Evolutionary conservation across 2,113 vertebrate species (phyloP).

Genomic region (Catharus fuscescens): DNA sequence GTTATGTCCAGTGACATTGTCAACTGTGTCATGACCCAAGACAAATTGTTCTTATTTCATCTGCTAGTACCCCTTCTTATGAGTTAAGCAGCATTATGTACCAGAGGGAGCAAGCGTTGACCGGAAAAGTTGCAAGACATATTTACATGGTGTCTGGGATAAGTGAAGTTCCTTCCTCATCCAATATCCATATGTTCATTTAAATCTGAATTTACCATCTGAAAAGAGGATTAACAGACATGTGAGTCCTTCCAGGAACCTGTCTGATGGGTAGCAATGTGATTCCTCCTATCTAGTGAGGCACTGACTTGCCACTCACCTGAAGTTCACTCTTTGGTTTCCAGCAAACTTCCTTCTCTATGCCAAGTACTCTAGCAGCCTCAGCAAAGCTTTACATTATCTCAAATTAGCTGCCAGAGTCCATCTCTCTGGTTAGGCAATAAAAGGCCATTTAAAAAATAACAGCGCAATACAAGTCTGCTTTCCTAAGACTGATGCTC

Average conservation of each 20-base stretch:
- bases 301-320: background rate
- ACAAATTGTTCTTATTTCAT: slow-evolving; percentile 20
- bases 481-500: background rate
- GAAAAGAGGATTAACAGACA: background rate
- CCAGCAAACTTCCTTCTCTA: background rate
- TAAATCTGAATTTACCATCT: background rate
- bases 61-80: background rate
- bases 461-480: background rate
- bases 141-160: background rate
- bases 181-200: background rate
- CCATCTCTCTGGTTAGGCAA: background rate
- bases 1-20: background rate
- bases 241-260: background rate
- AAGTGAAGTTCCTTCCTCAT: background rate
- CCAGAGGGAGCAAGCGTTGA: background rate
- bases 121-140: background rate
- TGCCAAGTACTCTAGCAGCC: background rate
- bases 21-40: background rate
- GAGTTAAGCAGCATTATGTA: background rate
- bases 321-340: background rate
- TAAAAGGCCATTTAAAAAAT: background rate
- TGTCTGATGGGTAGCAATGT: fast-evolving
- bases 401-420: background rate
- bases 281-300: background rate
- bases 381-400: background rate